Evolutionary conservation across 2,888 invertebrate species (phyloP).

Genomic region (Endotricha flammealis): DNA sequence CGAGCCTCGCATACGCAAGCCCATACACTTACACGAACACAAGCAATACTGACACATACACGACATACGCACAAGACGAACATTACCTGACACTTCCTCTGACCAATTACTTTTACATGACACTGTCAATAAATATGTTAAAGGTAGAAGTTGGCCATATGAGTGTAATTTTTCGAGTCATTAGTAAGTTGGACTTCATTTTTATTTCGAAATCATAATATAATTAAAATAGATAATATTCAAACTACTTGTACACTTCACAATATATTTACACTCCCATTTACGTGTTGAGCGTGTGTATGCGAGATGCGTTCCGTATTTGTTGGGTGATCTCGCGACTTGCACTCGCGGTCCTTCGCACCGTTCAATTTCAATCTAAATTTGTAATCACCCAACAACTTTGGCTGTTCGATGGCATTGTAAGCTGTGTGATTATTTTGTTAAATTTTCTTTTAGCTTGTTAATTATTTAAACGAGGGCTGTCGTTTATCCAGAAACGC

Average conservation of each 20-base stretch:
- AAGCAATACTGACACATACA: constrained; percentile 11
- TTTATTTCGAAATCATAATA: too few species aligned
- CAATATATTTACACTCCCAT: constrained; percentile 13
- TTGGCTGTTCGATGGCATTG: constrained; percentile 70
- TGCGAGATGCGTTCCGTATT: constrained; percentile 55
- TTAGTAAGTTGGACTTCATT: too few species aligned
- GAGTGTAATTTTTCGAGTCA: too few species aligned
- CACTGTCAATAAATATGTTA: too few species aligned
- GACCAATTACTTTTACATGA: too few species aligned
- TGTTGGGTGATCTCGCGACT: constrained; percentile 70
- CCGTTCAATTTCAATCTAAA: constrained; percentile 37
- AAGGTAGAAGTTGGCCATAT: too few species aligned
- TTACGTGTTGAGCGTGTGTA: constrained; percentile 40
- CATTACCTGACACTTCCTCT: too few species aligned
- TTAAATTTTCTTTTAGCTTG: constrained; percentile 63
- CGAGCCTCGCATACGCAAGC: constrained; percentile 27
- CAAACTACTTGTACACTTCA: not conserved
- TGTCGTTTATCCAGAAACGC: constrained; percentile 50
- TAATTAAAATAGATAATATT: too few species aligned
- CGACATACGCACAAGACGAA: constrained; percentile 13
- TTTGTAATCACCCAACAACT: constrained; percentile 67
- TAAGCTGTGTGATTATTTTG: constrained; percentile 70
- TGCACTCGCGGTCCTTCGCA: constrained; percentile 53
- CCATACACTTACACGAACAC: constrained; percentile 17
- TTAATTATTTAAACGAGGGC: constrained; percentile 40